Evolutionary conservation across 2,888 invertebrate genomes (phyloP), one percentile per base, ranked within the genome.

Genomic region (Phorcus lineatus): DNA sequence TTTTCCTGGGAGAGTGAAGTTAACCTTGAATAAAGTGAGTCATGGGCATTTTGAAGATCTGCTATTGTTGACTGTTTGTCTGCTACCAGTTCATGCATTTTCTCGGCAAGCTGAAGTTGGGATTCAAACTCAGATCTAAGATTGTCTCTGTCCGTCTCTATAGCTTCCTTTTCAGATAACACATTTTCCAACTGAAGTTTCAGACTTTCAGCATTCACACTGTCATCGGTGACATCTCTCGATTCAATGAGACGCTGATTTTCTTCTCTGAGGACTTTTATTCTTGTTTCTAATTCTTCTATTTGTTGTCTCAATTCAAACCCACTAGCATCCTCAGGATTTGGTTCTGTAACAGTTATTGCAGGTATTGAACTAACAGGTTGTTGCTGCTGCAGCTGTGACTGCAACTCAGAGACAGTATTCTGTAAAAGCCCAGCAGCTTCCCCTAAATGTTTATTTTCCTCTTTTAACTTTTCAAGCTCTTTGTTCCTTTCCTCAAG

Each of bases 111-210:
- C 31, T 80, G 82, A 17, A 83, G 31, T 31, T 83, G 83, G 9
- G 57, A 77, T 28, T 78, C 77, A 36, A 80, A 66, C 31, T 82
- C 82, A 17, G n/a, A 7, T 57, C 36, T 77, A 11, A 83, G 77
- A 17, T 83, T 74, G 70, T 87, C 85, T 75, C 85, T 86, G 53
- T 87, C 86, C 67, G 82, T 78, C 78, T 88, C 86, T 11, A 87
- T 19, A 19, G 86, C 82, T 74, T 84, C 47, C 55, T 87, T 88
- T 75, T 88, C 88, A 31, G 83, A 83, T 11, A 83, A 77, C 13
- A 86, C 66, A 52, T 84, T 83, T 57, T 88, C 86, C 75, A 88
- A 83, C 55, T 84, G 83, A 53, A 81, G 83, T 82, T 87, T 85
- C 74, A 86, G 80, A 36, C 84, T 81, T 67, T 85, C 87, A 19